Evolutionary conservation across 2,888 invertebrate species (phyloP), one percentile per base, ranked within the genome.

Genomic region (Mystacides longicornis): DNA sequence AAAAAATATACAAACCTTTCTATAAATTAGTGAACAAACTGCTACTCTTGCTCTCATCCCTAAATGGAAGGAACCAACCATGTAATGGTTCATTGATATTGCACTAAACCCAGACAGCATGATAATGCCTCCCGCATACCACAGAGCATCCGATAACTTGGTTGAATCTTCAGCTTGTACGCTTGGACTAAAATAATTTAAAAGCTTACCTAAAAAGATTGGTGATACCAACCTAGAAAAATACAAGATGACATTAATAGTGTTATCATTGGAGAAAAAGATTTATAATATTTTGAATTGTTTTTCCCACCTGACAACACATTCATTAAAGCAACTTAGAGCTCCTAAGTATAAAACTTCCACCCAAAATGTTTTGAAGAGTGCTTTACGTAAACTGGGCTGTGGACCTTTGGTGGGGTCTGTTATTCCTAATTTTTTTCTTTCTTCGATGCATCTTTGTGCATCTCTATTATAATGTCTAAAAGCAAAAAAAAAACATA

Each of bases 21-120:
- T 77, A 65, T 86, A 89, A 53, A 90, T 77, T 2, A 89, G 65
- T 2, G 86, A 82, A 64, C 87, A 86, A 53, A 83, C 80, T 0
- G 87, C 86, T 0, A 87, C 78, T 58, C 89, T 73, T 42, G 87
- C 75, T 65, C 80, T 76, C 80, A 87, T 83, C 2, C 89, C 89
- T 23, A 83, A 74, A 62, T 84, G 81, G 63, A 80, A 81, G 2
- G 79, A 78, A 19, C 70, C 70, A 63, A 80, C 74, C 23, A 79
- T 71, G 54, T 76, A 74, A 62, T 82, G 81, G 66, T 81, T 81
- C 49, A 76, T 70, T 1, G 73, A 64, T 22, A 81, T 60, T 5
- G 74, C 76, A 60, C 69, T 73, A 1, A 67, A 51, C 2, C 67
- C 68, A 56, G 69, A 71, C 45, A 73, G 57, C 9, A 63, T 9